Evolutionary conservation across 2,113 vertebrate species (phyloP).

Genomic region (Podarcis cretensis): DNA sequence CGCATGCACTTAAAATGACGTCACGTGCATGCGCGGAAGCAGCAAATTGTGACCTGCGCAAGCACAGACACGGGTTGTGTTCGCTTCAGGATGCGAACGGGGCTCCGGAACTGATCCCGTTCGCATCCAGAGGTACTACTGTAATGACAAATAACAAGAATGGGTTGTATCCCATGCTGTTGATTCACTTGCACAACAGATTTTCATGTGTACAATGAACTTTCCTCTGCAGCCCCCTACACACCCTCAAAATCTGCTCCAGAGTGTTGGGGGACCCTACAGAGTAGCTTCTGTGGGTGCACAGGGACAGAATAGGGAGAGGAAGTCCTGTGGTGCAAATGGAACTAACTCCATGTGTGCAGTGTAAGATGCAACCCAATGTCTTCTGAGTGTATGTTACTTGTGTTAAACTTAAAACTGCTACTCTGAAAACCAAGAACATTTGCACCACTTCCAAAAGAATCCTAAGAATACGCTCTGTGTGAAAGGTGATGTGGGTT

Average conservation of each 20-base stretch:
- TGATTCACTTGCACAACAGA: neutral
- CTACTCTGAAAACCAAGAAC: slow-evolving; percentile 38
- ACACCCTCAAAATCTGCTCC: neutral
- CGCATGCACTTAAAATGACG: no score
- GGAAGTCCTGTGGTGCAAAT: no score
- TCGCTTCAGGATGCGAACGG: no score
- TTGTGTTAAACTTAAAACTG: slow-evolving; percentile 2
- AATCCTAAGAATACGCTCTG: neutral
- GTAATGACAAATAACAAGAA: neutral
- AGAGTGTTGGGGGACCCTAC: neutral
- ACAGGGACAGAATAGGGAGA: neutral
- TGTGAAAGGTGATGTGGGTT: neutral
- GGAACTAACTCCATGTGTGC: no score
- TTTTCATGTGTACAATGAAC: neutral
- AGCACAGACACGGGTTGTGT: no score
- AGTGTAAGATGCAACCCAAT: no score
- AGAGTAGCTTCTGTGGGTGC: neutral
- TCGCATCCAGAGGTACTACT: no score
- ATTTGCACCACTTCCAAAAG: slow-evolving; percentile 7
- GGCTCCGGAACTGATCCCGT: no score
- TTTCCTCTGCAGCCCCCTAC: neutral
- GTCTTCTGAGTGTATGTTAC: neutral
- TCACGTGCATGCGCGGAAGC: no score
- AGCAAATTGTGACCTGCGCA: no score
- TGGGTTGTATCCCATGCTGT: no score